Evolutionary conservation across 2,888 invertebrate genomes (phyloP).

Genomic region (Noctua comes): DNA sequence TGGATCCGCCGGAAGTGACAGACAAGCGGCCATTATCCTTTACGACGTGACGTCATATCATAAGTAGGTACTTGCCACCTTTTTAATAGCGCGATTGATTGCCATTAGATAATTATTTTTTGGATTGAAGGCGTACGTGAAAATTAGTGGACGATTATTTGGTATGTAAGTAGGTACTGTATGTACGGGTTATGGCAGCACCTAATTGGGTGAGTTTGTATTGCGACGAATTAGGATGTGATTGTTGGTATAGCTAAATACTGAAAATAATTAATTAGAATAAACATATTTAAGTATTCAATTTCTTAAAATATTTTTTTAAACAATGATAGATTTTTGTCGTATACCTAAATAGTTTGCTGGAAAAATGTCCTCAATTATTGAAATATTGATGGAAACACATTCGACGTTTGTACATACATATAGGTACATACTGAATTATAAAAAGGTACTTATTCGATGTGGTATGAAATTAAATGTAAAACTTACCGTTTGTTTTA

Average conservation of each 20-base stretch:
- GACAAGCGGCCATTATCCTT: conserved; percentile 65
- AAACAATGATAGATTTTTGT: background rate
- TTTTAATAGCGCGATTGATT: conserved; percentile 54
- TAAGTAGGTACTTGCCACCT: conserved; percentile 40
- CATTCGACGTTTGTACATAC: too few relatives aligned
- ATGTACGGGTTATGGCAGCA: background rate
- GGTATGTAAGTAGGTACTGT: conserved; percentile 26
- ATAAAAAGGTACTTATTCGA: background rate
- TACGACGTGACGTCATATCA: conserved; percentile 51
- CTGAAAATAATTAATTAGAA: background rate
- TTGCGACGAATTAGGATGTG: background rate
- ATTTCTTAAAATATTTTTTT: background rate
- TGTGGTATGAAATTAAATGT: background rate
- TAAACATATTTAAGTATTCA: background rate
- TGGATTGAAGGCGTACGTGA: conserved; percentile 39
- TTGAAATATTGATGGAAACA: background rate
- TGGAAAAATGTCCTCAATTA: background rate
- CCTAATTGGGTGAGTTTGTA: background rate
- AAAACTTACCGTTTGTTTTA: conserved; percentile 54
- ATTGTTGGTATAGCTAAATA: background rate
- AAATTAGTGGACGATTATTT: conserved; percentile 38
- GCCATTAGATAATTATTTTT: conserved; percentile 52
- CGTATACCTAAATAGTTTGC: background rate
- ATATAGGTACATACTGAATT: too few relatives aligned
- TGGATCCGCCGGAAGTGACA: conserved; percentile 69